phyloP scores from a whole-genome alignment of 2,797 vertebrate genomes.

The Bufotes viridis region DNA sequence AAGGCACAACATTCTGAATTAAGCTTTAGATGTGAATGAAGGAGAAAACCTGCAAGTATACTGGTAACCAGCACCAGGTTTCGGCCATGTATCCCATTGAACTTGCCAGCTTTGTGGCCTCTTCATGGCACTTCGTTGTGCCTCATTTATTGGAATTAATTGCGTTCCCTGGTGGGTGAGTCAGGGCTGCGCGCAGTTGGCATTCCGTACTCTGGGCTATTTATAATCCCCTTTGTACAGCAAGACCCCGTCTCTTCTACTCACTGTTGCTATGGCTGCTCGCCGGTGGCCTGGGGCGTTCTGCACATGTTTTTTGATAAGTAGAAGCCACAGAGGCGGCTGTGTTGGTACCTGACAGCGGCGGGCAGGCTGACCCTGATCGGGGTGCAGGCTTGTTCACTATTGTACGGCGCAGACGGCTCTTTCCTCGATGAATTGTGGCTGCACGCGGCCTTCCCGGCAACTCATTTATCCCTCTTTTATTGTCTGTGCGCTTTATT shows the following conservation, averaged over 20 bases:
- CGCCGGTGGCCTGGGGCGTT: slow-evolving; percentile 70
- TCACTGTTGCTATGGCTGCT: slow-evolving; percentile 77
- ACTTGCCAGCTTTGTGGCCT: neutral
- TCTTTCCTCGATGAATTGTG: neutral
- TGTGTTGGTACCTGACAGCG: neutral
- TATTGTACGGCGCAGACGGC: neutral
- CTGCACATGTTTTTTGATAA: neutral
- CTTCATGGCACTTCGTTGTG: neutral
- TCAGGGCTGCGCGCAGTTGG: slow-evolving; percentile 69
- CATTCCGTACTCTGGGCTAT: slow-evolving; percentile 73
- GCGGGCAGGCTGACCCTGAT: neutral
- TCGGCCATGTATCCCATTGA: neutral
- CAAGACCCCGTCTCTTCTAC: slow-evolving; percentile 65
- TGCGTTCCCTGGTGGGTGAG: slow-evolving; percentile 68
- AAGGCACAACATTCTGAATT: neutral
- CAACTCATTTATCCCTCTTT: neutral
- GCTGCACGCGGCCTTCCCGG: neutral
- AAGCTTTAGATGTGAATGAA: neutral
- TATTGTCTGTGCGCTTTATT: neutral
- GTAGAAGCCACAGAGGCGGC: neutral
- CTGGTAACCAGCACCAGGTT: neutral
- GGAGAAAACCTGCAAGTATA: no score
- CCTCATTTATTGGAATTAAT: slow-evolving; percentile 19
- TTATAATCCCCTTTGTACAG: slow-evolving; percentile 73
- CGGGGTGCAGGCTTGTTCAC: no score